Conservation (phyloP, 2,888 invertebrate species). For the Noctuana brunneofusca region DNA sequence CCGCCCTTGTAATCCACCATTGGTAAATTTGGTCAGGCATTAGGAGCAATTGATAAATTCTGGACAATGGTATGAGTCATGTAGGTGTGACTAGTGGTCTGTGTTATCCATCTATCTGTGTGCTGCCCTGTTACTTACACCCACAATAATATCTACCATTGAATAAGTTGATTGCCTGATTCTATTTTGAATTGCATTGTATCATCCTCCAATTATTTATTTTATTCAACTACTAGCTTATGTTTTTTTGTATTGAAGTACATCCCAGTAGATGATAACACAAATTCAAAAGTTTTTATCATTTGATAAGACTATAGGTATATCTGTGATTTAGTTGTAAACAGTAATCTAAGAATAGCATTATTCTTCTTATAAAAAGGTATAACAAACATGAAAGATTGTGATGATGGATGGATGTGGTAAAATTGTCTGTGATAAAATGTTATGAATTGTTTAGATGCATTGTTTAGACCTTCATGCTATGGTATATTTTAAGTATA, state of each 20-base stretch:
- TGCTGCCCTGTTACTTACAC: conserved; percentile 40
- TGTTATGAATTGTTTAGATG: no score
- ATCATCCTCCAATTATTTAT: background rate
- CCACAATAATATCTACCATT: conserved; percentile 35
- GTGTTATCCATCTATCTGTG: conserved; percentile 24
- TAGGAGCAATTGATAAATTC: conserved; percentile 37
- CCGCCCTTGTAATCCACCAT: no score
- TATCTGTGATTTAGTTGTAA: background rate
- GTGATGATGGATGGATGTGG: background rate
- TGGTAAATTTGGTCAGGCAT: conserved; percentile 1
- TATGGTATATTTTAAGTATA: no score
- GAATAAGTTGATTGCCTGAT: background rate
- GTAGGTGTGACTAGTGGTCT: conserved; percentile 64
- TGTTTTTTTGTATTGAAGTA: background rate
- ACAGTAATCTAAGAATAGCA: background rate
- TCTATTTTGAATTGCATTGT: conserved; percentile 15
- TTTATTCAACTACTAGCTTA: background rate
- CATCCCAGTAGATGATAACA: background rate
- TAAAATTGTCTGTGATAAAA: background rate
- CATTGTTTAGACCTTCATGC: no score
- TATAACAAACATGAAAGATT: background rate
- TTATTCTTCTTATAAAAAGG: background rate
- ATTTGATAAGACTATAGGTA: background rate
- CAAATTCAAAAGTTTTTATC: background rate
- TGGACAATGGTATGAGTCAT: conserved; percentile 69